These are phyloP conservation scores for Eupelmus urozonus DNA, from an alignment of 2,888 invertebrate species.

Conservation along the genomic window DNA sequence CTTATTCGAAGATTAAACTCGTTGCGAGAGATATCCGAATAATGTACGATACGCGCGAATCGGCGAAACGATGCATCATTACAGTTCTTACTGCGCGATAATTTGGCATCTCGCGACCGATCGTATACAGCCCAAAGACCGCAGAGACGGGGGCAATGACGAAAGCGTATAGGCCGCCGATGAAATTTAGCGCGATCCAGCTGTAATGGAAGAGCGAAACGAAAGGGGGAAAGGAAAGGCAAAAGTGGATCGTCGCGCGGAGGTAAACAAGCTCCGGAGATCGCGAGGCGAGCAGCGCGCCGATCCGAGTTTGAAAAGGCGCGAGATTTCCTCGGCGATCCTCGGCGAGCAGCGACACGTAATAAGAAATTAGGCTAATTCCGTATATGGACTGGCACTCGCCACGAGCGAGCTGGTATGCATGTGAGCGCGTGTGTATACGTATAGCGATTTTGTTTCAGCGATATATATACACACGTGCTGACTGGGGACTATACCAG, in stretches of 20 bases:
- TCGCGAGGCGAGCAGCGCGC: background rate
- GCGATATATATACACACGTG: background rate
- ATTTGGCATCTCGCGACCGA: no score
- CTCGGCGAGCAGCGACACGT: background rate
- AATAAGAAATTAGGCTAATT: slow-evolving; percentile 38
- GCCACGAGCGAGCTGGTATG: background rate
- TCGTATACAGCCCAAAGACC: no score
- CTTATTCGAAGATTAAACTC: no score
- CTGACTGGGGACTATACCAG: no score
- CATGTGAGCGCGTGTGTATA: background rate
- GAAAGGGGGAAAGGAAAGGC: slow-evolving; percentile 9
- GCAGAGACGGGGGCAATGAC: no score
- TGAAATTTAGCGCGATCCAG: background rate
- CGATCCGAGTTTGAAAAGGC: no score
- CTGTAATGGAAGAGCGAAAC: background rate
- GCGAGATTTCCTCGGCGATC: background rate
- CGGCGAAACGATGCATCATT: no score
- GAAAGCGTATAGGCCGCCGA: no score
- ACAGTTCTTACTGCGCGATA: no score
- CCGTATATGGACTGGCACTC: slow-evolving; percentile 22
- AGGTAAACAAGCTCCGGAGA: background rate
- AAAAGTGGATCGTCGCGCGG: slow-evolving; percentile 10
- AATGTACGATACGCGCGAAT: no score
- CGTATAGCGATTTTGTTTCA: slow-evolving; percentile 3
- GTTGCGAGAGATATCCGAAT: no score